These are phyloP conservation scores for Pteromalus puparum DNA, from an alignment of 1,140 invertebrate genomes.

Conservation along the genomic window DNA sequence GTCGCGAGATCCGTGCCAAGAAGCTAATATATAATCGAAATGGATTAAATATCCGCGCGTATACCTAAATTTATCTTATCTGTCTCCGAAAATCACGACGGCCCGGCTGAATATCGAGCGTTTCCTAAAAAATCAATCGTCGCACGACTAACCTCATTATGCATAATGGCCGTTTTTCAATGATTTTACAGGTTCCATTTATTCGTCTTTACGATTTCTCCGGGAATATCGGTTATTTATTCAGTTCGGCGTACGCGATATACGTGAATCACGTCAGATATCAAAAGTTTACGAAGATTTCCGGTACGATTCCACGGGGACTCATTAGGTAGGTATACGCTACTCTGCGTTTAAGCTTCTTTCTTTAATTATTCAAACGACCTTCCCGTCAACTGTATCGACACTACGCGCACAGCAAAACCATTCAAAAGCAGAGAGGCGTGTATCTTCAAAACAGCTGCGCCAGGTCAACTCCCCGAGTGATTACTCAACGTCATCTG, in stretches of 20 bases:
- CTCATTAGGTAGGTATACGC: no score
- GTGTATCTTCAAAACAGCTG: neutral
- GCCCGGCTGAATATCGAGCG: no score
- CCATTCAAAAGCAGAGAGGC: neutral
- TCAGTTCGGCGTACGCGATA: no score
- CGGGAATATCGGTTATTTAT: neutral
- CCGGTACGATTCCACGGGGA: no score
- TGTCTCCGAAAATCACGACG: neutral
- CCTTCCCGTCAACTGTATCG: neutral
- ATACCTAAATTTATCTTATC: constrained; percentile 35
- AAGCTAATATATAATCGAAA: constrained; percentile 9
- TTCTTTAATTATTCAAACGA: neutral
- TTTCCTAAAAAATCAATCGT: no score
- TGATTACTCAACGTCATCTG: neutral
- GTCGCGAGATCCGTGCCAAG: neutral
- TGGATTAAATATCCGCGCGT: neutral
- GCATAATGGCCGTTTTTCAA: no score
- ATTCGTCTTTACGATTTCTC: no score
- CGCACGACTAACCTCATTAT: no score
- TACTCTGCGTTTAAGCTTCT: neutral
- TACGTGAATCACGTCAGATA: no score
- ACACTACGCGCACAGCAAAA: neutral
- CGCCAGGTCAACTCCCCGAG: neutral
- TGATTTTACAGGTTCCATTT: no score
- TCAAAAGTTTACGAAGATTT: neutral